A percentile compares a stretch with the other conserved stretches of the same genome.
phyloP scores from a whole-genome alignment of 2,113 vertebrate genomes.

The Zosterops pallidus region DNA sequence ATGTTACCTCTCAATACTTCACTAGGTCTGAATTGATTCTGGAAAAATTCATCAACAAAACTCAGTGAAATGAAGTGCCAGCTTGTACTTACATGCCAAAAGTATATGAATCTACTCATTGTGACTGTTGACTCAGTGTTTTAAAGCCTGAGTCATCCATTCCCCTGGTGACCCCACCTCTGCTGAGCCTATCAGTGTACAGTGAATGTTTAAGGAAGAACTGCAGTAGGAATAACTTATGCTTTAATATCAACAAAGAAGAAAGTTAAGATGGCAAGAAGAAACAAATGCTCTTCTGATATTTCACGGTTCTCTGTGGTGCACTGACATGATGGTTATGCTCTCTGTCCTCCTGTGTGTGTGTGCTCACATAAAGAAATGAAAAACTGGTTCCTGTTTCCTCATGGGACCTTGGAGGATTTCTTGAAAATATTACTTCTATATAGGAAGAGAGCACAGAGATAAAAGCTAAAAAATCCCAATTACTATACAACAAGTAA shows the following conservation, averaged over 20 bases:
- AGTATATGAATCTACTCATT: constrained; percentile 38
- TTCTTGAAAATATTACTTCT: not conserved
- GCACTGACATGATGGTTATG: not conserved
- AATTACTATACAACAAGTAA: not conserved
- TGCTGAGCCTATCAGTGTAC: not conserved
- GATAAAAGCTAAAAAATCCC: not conserved
- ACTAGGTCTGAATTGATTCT: not conserved
- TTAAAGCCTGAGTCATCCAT: constrained; percentile 45
- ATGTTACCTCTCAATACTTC: not conserved
- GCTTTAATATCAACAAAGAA: not conserved
- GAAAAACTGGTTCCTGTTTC: not conserved
- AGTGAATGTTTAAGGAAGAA: not conserved
- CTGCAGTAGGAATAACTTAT: not conserved
- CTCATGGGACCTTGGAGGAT: not conserved
- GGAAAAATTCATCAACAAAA: not conserved
- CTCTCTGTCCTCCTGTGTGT: not conserved
- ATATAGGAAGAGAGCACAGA: not conserved
- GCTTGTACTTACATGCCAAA: not conserved
- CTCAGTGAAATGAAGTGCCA: not conserved
- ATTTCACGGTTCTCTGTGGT: not conserved
- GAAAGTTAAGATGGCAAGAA: not conserved
- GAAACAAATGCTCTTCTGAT: not conserved
- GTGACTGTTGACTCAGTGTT: constrained; percentile 56
- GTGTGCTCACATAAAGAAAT: rapidly evolving
- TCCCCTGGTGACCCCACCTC: not conserved